Conservation (phyloP, 2,113 vertebrate genomes). For the Anolis sagrei region DNA sequence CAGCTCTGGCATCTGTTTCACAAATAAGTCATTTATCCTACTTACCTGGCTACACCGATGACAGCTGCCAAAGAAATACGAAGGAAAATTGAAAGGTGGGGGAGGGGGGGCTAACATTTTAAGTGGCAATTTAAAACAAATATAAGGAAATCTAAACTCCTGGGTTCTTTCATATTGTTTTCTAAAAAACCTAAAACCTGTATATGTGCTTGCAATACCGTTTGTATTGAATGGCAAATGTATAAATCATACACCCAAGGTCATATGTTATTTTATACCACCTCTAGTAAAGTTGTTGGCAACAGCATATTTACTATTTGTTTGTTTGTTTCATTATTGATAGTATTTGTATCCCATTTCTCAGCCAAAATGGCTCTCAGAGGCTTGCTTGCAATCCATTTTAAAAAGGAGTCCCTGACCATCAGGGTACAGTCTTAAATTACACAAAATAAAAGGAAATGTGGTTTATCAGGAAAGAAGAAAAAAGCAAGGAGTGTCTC, state of each 20-base stretch:
- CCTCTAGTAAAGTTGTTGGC: not conserved
- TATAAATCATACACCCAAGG: not conserved
- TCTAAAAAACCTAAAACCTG: not conserved
- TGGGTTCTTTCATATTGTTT: not conserved
- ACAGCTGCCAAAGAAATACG: slow-evolving; percentile 17
- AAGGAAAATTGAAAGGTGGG: not conserved
- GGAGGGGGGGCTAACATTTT: not conserved
- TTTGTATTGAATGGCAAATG: not conserved
- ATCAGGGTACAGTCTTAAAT: not conserved
- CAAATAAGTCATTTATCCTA: slow-evolving; percentile 18
- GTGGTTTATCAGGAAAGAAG: not conserved
- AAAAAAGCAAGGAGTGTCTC: not conserved
- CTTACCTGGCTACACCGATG: not conserved
- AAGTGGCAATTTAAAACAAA: slow-evolving; percentile 28
- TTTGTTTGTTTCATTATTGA: not conserved
- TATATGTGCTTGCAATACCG: not conserved
- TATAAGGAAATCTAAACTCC: not conserved
- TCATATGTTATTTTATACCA: not conserved
- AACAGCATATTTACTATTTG: not conserved
- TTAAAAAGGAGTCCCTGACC: not conserved
- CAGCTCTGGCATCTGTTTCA: slow-evolving; percentile 27
- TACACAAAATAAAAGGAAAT: not conserved
- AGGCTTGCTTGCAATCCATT: not conserved
- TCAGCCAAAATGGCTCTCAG: not conserved
- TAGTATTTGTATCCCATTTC: not conserved